Base-by-base conservation (phyloP, 2,888 invertebrate species). In the Eumerus sabulonum region DNA sequence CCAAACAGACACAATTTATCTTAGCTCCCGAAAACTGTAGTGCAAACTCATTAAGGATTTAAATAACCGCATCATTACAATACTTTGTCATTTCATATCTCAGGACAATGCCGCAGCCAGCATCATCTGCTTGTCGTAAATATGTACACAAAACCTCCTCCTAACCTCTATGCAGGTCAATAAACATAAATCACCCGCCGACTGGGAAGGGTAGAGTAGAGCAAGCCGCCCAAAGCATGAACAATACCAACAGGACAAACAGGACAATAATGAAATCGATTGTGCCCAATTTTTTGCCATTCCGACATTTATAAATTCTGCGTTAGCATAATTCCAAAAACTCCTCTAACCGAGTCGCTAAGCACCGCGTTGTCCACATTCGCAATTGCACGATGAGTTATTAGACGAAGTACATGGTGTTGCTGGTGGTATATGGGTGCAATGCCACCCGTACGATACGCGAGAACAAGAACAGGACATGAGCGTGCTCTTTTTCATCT, bases 51-150 rank as follows among this genome's bases (percentile, higher is more conserved):
- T 79, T 77, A 73, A 77, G 68, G 63, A 73, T 63, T 74, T 64
- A 79, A 79, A 79, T 63, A 73, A 73, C 77, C 77, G 77, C 73
- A 73, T 79, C 68, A 73, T 79, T 79, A 60, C 68, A 59, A 63
- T 64, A 60, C 63, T 68, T 73, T 68, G 68, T 64, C 68, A 74
- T 79, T 45, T 70, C 50, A 45, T 74, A 79, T 79, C 74, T 63
- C 63, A 51, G 56, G 7, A 51, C 38, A 47, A 35, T 38, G 48
- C 2, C 45, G 18, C 67, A 68, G 48, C 50, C 48, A 53, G 72
- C 54, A 70, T 68, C 74, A 79, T 79, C 77, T 73, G 79, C 54
- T 53, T 54, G 40, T 50, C 66, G 51, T 73, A 48, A 73, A 68
- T 63, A 63, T 59, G 62, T 27, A 27, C 27, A 27, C 27, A 27